Evolutionary conservation across 2,113 vertebrate species (phyloP), one percentile per base, ranked within the genome.

Genomic region (Neolamprologus modestus): DNA sequence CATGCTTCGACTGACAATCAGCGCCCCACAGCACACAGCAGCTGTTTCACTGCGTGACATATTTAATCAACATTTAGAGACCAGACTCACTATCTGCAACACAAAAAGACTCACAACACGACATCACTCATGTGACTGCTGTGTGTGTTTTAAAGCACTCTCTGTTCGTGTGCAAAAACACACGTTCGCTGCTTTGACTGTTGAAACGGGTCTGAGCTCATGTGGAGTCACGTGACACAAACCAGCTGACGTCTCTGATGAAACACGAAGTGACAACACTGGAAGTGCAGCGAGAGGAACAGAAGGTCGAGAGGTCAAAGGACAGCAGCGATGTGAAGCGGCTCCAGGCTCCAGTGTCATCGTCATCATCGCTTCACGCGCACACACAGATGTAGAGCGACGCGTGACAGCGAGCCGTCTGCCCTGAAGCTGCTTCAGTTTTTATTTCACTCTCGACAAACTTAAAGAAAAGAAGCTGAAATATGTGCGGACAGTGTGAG

Each of bases 351-450:
- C 13, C 59, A 17, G 21, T 42, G 57, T 61, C 80, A 1, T 40
- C 10, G 54, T 63, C 28, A 7, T 63, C 59, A 2, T 35, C 17
- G 31, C 61, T 66, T n/a, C 9, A 26, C 2, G 2, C 52, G 9
- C 76, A 21, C 76, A 2, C 86, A 53, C 63, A 28, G 68, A 76
- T 68, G 24, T 0, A 1, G 37, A 0, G 40, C 0, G 14, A 24
- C 1, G 9, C 40, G 40, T 76, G 24, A 31, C 54, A 35, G 40
- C 9, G 16, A 85, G 55, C 76, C 2, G 7, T 21, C 42, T 79
- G 16, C 4, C 50, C 53, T 42, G 21, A 59, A 68, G 83, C 63
- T 26, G 66, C 68, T 86, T 28, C 80, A 47, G 4, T 24, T 89
- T 61, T 35, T 13, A 31, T 53, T 33, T 50, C 71, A 50, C 26